Conservation (phyloP, 1,140 invertebrate species). For the Phthorimaea operculella region DNA sequence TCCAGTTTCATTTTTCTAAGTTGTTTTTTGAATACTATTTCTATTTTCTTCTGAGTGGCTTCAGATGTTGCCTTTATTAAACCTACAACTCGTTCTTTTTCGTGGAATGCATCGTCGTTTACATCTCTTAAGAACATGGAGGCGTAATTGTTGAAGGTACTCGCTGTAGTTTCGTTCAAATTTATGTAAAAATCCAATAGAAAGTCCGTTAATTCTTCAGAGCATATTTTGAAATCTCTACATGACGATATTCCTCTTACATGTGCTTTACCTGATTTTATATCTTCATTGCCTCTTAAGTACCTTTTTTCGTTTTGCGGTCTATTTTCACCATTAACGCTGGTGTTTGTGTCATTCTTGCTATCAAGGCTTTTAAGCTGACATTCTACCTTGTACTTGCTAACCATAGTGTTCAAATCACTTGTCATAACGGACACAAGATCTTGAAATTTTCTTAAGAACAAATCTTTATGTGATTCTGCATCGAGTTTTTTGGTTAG, state of each 20-base stretch:
- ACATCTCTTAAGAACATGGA: conserved; percentile 42
- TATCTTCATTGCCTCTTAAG: too few relatives aligned
- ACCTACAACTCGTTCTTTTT: conserved; percentile 23
- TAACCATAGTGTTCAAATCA: conserved; percentile 19
- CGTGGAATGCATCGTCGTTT: conserved; percentile 17
- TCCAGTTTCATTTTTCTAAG: conserved; percentile 28
- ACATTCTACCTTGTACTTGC: conserved; percentile 32
- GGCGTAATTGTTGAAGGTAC: conserved; percentile 32
- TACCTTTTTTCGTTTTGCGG: too few relatives aligned
- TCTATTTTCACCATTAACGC: too few relatives aligned
- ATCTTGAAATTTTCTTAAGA: conserved; percentile 22
- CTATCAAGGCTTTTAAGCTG: not conserved
- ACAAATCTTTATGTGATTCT: not conserved
- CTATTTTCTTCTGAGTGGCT: conserved; percentile 18
- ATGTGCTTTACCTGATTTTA: not conserved
- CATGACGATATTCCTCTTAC: conserved; percentile 13
- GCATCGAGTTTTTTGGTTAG: too few relatives aligned
- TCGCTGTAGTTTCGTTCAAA: conserved; percentile 34
- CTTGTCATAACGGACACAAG: conserved; percentile 26
- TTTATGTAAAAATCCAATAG: conserved; percentile 30
- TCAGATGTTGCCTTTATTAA: conserved; percentile 18
- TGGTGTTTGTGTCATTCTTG: too few relatives aligned
- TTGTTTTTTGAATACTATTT: conserved; percentile 27
- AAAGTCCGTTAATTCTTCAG: conserved; percentile 35
- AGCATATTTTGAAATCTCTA: conserved; percentile 29